phyloP scores from a whole-genome alignment of 1,140 invertebrate genomes.

The Lerema accius region DNA sequence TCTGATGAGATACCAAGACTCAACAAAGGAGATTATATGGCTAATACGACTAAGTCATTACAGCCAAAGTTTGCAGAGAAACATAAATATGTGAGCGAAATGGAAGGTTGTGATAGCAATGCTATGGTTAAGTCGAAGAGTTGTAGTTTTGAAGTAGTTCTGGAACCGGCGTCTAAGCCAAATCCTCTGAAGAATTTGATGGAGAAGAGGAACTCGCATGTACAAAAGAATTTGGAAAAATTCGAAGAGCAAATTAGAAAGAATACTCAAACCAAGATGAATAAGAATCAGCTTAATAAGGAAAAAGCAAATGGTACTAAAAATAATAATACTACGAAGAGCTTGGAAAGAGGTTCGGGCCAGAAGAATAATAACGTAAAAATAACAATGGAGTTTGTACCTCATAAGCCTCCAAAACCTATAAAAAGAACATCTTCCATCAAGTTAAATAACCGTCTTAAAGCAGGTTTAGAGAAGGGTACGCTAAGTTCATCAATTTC shows the following conservation, averaged over 20 bases:
- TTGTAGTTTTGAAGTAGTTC: conserved; percentile 81
- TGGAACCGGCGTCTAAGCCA: conserved; percentile 76
- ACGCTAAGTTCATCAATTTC: conserved; percentile 77
- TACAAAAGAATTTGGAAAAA: conserved; percentile 81
- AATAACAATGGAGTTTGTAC: conserved; percentile 82
- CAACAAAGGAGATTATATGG: conserved; percentile 82
- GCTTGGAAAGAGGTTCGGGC: conserved; percentile 82
- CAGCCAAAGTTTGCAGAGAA: conserved; percentile 75
- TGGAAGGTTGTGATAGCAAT: conserved; percentile 74
- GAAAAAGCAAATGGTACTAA: conserved; percentile 74
- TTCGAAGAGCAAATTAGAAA: conserved; percentile 81
- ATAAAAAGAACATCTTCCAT: conserved; percentile 79
- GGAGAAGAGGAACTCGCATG: conserved; percentile 79
- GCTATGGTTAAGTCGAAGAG: conserved; percentile 79
- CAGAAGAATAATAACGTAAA: conserved; percentile 81
- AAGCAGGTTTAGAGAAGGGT: conserved; percentile 71
- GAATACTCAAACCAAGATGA: conserved; percentile 79
- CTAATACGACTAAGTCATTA: conserved; percentile 77
- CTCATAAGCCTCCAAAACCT: conserved; percentile 84
- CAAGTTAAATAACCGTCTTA: conserved; percentile 77
- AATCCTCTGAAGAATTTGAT: conserved; percentile 75
- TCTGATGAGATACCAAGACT: conserved; percentile 83
- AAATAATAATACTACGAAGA: conserved; percentile 76
- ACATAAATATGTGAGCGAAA: conserved; percentile 74
- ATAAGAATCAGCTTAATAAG: conserved; percentile 79